Evolutionary conservation across 2,797 vertebrate genomes (phyloP), one percentile per base, ranked within the genome.

Genomic region (Crocidura indochinensis): DNA sequence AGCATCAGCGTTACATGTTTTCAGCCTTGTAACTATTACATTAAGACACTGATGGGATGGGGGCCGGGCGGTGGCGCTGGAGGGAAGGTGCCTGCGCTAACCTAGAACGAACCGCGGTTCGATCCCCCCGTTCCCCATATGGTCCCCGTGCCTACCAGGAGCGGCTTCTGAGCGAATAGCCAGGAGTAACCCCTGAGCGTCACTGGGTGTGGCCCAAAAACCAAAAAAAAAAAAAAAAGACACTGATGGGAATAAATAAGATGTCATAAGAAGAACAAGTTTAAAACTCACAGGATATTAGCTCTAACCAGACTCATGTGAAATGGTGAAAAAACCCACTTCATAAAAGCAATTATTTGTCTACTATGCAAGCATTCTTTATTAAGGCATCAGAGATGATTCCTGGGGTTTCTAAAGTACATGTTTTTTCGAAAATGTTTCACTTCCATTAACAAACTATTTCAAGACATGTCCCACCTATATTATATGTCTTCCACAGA

Each of bases 331-430:
- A 95, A 96, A 68, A 84, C 53, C 29, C 53, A 27, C 62, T 79
- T 88, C 14, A 82, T 46, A n/a, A 86, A 93, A 90, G 71, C 74
- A 74, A 90, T 81, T 81, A 90, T 93, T 81, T 88, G 88, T 92
- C 88, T 91, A 92, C 91, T 92, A 91, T 87, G 91, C 83, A 85
- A 20, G 90, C 76, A 44, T 46, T 95, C 89, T 94, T 93, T 88
- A 75, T 87, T 87, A 87, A 91, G 62, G 62, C 73, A 85, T 80
- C 65, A n/a, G 72, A 95, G 49, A 65, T 87, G 69, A 95, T 90
- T 89, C 69, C 64, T 19, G 67, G 83, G 86, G 74, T 83, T 92
- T 84, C 90, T 27, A 15, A 86, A 85, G 68, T 46, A 69, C 19
- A 8, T 10, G 83, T 56, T 56, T 90, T 92, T 69, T 91, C 92